phyloP scores from a whole-genome alignment of 2,797 vertebrate genomes.

The Muscicapa striata region DNA sequence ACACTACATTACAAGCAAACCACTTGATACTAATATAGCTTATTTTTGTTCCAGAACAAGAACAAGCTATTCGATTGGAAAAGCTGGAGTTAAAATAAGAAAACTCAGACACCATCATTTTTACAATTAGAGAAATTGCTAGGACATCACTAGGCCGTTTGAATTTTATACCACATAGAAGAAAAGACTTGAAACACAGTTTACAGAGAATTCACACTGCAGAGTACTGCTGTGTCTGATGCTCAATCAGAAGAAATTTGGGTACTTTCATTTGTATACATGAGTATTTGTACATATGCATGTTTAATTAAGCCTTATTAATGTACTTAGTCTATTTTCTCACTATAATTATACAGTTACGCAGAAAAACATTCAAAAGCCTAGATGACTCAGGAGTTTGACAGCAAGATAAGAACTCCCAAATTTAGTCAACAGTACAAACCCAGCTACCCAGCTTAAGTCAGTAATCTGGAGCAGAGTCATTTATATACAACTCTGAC shows the following conservation, averaged over 20 bases:
- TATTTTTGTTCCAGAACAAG: not conserved
- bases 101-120: not conserved
- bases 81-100: not conserved
- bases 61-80: not conserved
- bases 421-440: slow-evolving; percentile 21
- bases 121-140: not conserved
- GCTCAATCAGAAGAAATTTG: not conserved
- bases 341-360: not conserved
- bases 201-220: not conserved
- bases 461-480: slow-evolving; percentile 24
- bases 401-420: not conserved
- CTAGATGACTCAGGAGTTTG: slow-evolving; percentile 20
- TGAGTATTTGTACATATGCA: not conserved
- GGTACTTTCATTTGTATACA: not conserved
- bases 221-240: not conserved
- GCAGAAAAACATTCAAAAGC: slow-evolving; percentile 14
- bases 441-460: not conserved
- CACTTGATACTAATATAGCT: not conserved
- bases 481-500: slow-evolving; percentile 47
- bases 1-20: not conserved
- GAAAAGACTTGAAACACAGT: not conserved
- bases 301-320: slow-evolving; percentile 31
- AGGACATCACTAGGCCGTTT: not conserved
- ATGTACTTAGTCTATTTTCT: slow-evolving; percentile 13
- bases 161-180: not conserved